A percentile compares a stretch with the other conserved stretches of the same genome.
phyloP scores from a whole-genome alignment of 2,113 vertebrate genomes.

The zebrafish (Danio rerio) region GRCz12tu NC_133185.1:40328501-40329000 shows the following conservation, averaged over 20 bases:
- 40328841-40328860: not conserved
- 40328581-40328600: not conserved
- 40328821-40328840: not conserved
- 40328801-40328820: not conserved
- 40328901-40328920: not conserved
- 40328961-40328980: not conserved
- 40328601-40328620: slow-evolving; percentile 2
- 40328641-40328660: not conserved
- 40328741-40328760: slow-evolving; percentile 5
- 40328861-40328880: not conserved
- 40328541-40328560: not conserved
- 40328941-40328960: not conserved
- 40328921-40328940: not conserved
- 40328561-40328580: not conserved
- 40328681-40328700: not conserved
- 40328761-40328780: not conserved
- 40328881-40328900: not conserved
- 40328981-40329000: not conserved
- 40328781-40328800: slow-evolving; percentile 1
- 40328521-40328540: not conserved
- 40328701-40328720: not conserved
- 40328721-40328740: not conserved
- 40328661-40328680: not conserved
- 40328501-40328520: not conserved
- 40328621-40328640: not conserved